Percentiles rank a stretch among this genome's conserved stretches.
These are phyloP conservation scores for Yasuhikotakia modesta DNA, from an alignment of 2,797 vertebrate species.

Conservation along the genomic window DNA sequence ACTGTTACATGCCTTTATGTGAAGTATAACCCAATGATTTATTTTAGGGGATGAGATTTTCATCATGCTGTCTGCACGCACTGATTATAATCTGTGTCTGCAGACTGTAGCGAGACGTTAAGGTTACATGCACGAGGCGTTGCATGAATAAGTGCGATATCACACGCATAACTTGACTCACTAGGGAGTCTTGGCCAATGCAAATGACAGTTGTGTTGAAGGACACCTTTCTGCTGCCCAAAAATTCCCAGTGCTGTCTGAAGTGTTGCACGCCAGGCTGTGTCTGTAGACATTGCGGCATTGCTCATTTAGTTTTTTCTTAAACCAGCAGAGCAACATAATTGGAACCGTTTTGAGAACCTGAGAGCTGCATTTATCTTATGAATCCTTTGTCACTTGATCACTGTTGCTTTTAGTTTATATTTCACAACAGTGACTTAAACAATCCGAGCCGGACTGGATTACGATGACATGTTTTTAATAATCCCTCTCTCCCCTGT, in stretches of 20 bases:
- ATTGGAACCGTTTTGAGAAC: neutral
- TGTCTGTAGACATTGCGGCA: constrained; percentile 11
- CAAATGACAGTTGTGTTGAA: constrained; percentile 16
- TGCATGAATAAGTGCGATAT: constrained; percentile 22
- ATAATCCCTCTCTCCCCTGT: constrained; percentile 38
- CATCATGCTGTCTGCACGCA: neutral
- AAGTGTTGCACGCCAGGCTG: neutral
- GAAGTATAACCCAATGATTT: neutral
- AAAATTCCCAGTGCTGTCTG: neutral
- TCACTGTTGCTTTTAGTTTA: neutral
- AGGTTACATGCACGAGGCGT: neutral
- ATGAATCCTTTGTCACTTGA: neutral
- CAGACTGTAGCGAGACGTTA: neutral
- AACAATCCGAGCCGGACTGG: neutral
- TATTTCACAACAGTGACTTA: too few relatives aligned
- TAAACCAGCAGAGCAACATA: neutral
- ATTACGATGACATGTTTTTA: constrained; percentile 27
- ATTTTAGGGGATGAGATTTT: too few relatives aligned
- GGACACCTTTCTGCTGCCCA: neutral
- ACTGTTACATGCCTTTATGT: too few relatives aligned
- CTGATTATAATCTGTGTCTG: constrained; percentile 14
- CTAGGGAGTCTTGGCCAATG: neutral
- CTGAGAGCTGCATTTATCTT: neutral
- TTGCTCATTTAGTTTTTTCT: neutral
- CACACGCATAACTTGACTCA: neutral